Base-by-base conservation (phyloP, 2,113 vertebrate genomes). In the Hydropotes inermis region DNA sequence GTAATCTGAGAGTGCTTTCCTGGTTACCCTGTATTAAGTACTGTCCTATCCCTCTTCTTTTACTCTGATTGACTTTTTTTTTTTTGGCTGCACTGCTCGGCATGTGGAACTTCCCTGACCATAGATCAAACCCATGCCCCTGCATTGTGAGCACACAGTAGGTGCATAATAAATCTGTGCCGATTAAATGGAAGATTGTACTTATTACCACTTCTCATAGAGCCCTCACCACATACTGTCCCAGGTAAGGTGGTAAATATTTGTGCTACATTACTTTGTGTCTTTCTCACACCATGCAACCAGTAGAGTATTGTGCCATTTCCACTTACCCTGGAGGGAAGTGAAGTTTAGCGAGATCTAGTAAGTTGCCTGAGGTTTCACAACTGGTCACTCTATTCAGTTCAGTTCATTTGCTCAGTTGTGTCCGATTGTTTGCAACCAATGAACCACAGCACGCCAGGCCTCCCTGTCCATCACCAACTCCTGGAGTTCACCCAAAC, bases 361-460 rank as follows among this genome's bases (percentile, higher is more conserved):
- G 6, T 28, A 47, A 87, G 7, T 12, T 57, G 39, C 12, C n/a
- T 43, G 27, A 25, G 23, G 13, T 39, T 67, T 89, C 28, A 6
- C 13, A 54, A n/a, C 12, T 81, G 27, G 19, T 13, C 19, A 45
- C 25, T 33, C 3, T 1, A 0, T 64, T 64, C 30, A 33, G 30
- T 33, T 64, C 30, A 64, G 60, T 33, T 33, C 30, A 33, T 15
- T 64, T 0, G 6, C 60, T 64, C 30, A 64, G 0, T 17, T 0
- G 3, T 64, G 30, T 64, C 60, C 0, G 0, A 64, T 1, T 64
- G 7, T 61, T 61, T 33, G 15, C 16, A 30, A 64, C 30, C 30
- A 30, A 16, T 64, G 33, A 17, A 64, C 33, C 7, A 0, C 30
- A 64, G 61, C 7, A 17, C 16, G 2, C 61, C 61, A n/a, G 16